Conservation (phyloP, 1,140 invertebrate genomes). For the Trypoxylus dichotomus region DNA sequence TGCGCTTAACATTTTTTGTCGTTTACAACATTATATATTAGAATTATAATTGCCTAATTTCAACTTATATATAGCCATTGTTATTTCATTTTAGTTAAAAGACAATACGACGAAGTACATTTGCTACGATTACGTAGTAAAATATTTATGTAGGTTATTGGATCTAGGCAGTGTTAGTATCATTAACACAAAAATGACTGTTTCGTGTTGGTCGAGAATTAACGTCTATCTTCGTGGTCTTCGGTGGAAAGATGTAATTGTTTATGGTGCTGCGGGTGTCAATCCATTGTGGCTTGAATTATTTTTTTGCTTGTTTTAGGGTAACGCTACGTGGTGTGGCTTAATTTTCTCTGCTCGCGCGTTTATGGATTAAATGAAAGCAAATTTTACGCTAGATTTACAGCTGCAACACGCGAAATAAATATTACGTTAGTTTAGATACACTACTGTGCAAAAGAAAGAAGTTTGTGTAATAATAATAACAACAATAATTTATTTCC, state of each 20-base stretch:
- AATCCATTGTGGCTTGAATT: background rate
- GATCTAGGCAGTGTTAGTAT: too few relatives aligned
- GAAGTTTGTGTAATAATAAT: too few relatives aligned
- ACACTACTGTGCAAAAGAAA: too few relatives aligned
- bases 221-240: background rate
- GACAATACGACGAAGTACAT: too few relatives aligned
- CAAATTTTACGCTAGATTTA: background rate
- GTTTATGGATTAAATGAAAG: background rate
- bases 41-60: too few relatives aligned
- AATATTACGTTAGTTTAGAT: background rate
- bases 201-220: background rate
- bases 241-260: background rate
- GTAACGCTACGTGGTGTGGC: background rate
- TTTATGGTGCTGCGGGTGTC: background rate
- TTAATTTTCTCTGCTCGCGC: background rate
- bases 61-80: too few relatives aligned
- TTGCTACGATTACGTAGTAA: too few relatives aligned
- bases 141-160: too few relatives aligned
- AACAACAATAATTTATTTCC: too few relatives aligned
- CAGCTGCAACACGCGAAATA: background rate
- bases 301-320: background rate
- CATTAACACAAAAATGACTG: background rate
- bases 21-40: too few relatives aligned
- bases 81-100: too few relatives aligned
- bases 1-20: too few relatives aligned